These are phyloP conservation scores for Panthera tigris DNA, from an alignment of 2,113 vertebrate genomes.

Conservation along the genomic window DNA sequence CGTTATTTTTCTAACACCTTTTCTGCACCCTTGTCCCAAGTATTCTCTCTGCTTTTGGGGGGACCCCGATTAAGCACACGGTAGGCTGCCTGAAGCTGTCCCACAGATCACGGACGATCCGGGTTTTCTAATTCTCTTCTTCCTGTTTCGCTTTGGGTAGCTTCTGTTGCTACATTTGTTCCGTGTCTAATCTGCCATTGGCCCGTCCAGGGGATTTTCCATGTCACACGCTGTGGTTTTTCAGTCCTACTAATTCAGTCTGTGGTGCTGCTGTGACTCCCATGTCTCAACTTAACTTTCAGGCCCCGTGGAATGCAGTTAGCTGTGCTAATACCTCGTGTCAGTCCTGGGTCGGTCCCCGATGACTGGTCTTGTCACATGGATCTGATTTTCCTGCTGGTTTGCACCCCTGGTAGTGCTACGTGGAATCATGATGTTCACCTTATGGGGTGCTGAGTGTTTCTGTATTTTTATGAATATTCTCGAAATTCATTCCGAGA, in stretches of 20 bases:
- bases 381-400: neutral
- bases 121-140: neutral
- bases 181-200: fast-evolving
- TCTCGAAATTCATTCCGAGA: neutral
- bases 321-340: fast-evolving
- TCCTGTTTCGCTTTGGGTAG: neutral
- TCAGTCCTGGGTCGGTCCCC: neutral
- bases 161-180: fast-evolving
- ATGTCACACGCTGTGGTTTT: neutral
- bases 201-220: fast-evolving
- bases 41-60: neutral
- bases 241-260: neutral
- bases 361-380: neutral
- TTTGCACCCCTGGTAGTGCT: no score
- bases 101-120: no score
- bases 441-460: neutral
- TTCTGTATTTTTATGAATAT: neutral
- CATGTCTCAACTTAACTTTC: neutral
- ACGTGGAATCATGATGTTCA: neutral
- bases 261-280: neutral
- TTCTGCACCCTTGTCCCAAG: no score
- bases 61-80: fast-evolving
- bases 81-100: neutral
- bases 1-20: neutral
- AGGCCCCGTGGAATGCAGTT: neutral